These are phyloP conservation scores for Eumeta japonica DNA, from an alignment of 1,140 invertebrate species.

Conservation along the genomic window DNA sequence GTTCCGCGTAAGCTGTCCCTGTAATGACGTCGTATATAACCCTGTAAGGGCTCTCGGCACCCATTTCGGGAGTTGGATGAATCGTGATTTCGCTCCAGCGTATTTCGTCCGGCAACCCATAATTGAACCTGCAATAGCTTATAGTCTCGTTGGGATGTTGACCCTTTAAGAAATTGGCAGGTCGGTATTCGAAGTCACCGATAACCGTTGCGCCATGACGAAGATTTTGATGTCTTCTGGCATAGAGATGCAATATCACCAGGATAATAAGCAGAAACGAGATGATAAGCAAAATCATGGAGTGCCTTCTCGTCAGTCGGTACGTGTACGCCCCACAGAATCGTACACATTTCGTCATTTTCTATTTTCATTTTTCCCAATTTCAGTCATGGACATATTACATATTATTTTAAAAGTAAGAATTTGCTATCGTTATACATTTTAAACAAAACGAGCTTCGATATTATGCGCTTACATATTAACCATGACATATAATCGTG, in stretches of 20 bases:
- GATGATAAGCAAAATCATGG: conserved; percentile 28
- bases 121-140: conserved; percentile 65
- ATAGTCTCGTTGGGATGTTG: conserved; percentile 49
- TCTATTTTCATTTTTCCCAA: conserved; percentile 33
- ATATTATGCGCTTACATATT: no score
- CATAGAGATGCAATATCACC: conserved; percentile 33
- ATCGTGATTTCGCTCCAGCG: conserved; percentile 51
- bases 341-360: conserved; percentile 43
- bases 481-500: no score
- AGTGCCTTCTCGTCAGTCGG: conserved; percentile 31
- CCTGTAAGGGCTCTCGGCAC: conserved; percentile 58
- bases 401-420: no score
- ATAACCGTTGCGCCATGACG: conserved; percentile 13
- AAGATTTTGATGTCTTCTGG: conserved; percentile 26
- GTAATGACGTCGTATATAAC: conserved; percentile 66
- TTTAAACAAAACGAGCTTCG: no score
- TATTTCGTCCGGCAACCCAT: conserved; percentile 60
- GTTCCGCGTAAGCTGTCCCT: conserved; percentile 33
- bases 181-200: conserved; percentile 45
- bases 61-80: conserved; percentile 59
- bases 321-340: conserved; percentile 41
- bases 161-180: conserved; percentile 58
- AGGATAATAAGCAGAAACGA: conserved; percentile 29
- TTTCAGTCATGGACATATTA: no score
- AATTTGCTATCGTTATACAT: no score